phyloP scores from a whole-genome alignment of 2,888 invertebrate species.

The Loripinus fragilis region DNA sequence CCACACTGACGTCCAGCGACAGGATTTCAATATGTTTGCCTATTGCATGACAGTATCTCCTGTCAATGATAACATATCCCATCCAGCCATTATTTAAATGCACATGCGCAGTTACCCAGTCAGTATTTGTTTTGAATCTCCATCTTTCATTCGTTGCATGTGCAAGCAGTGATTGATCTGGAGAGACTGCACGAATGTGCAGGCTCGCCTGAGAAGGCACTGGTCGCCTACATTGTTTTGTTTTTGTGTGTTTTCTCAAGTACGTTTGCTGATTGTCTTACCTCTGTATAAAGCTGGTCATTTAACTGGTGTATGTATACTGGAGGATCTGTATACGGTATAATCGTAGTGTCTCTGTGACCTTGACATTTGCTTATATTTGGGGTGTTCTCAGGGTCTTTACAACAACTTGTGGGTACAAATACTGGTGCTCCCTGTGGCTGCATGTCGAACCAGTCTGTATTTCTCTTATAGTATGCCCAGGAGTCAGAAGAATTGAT shows the following conservation, averaged over 20 bases:
- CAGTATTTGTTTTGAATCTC: too few species aligned
- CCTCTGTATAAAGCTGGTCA: slow-evolving; percentile 72
- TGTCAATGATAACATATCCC: too few species aligned
- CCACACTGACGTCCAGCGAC: too few species aligned
- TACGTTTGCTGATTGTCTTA: too few species aligned
- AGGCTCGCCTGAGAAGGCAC: background rate
- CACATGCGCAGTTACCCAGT: too few species aligned
- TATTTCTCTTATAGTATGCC: slow-evolving; percentile 71
- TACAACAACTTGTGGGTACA: slow-evolving; percentile 75
- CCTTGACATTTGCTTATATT: slow-evolving; percentile 73
- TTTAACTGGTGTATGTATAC: slow-evolving; percentile 57
- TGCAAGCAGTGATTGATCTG: too few species aligned
- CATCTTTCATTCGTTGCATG: too few species aligned
- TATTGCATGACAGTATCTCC: too few species aligned
- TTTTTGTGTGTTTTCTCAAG: background rate
- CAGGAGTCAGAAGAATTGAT: slow-evolving; percentile 75
- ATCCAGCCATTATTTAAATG: too few species aligned
- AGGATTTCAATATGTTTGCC: too few species aligned
- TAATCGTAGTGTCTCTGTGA: slow-evolving; percentile 36
- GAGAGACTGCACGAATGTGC: too few species aligned
- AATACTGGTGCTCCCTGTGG: slow-evolving; percentile 49
- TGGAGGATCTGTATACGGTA: slow-evolving; percentile 68
- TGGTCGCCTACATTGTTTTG: background rate
- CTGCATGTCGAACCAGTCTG: slow-evolving; percentile 64
- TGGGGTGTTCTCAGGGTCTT: slow-evolving; percentile 57